Conservation (phyloP, 2,113 vertebrate genomes). For the Rhinoderma darwinii region DNA sequence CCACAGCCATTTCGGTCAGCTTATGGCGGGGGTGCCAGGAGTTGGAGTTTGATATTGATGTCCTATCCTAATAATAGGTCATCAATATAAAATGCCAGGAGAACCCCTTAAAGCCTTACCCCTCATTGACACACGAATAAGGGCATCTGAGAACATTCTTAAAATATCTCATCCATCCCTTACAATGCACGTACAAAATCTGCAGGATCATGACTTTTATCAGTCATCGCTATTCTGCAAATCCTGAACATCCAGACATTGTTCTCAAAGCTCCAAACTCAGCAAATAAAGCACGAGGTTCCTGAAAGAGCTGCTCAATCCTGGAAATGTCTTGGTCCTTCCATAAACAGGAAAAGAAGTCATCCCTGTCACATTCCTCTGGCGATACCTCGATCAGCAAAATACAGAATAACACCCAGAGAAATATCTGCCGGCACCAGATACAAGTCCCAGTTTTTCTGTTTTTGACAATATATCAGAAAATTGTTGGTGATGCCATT, state of each 20-base stretch:
- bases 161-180: neutral
- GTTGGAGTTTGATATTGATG: too few relatives aligned
- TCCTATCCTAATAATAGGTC: too few relatives aligned
- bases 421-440: neutral
- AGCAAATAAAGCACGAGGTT: conserved; percentile 41
- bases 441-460: too few relatives aligned
- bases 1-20: too few relatives aligned
- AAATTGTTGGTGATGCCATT: too few relatives aligned
- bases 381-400: neutral
- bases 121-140: neutral
- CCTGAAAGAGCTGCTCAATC: conserved; percentile 19
- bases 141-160: neutral
- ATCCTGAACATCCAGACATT: conserved; percentile 50
- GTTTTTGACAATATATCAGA: too few relatives aligned
- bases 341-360: conserved; percentile 53
- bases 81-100: too few relatives aligned
- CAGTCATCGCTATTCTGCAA: conserved; percentile 14
- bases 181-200: neutral
- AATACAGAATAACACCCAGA: neutral
- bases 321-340: conserved; percentile 39
- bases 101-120: too few relatives aligned
- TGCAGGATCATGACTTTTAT: conserved; percentile 31
- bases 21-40: too few relatives aligned
- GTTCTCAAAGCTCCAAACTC: conserved; percentile 50
- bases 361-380: conserved; percentile 14